These are phyloP conservation scores for Cydia fagiglandana DNA, from an alignment of 1,140 invertebrate genomes.

Conservation along the genomic window DNA sequence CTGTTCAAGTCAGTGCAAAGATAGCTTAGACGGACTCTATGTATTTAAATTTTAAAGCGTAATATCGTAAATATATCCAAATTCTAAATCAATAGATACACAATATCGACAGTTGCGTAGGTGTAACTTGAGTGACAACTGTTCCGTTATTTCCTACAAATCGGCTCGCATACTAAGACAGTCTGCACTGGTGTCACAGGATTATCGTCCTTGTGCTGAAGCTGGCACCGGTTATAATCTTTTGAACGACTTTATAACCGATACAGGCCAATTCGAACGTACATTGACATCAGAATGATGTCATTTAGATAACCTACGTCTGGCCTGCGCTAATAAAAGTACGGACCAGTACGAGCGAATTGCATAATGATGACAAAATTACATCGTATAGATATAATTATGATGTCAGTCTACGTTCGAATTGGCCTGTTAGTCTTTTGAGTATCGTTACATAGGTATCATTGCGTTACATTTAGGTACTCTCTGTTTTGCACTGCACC, in stretches of 20 bases:
- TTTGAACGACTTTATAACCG: background rate
- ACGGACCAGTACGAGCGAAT: too few relatives aligned
- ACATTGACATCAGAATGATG: too few relatives aligned
- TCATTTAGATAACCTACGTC: too few relatives aligned
- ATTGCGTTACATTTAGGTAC: background rate
- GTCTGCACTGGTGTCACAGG: constrained; percentile 40
- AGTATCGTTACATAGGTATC: background rate
- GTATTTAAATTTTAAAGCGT: too few relatives aligned
- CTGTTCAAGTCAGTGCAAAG: too few relatives aligned
- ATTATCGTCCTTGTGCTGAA: constrained; percentile 7
- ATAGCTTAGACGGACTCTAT: too few relatives aligned
- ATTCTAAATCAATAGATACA: background rate
- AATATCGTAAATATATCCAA: too few relatives aligned
- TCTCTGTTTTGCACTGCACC: too few relatives aligned
- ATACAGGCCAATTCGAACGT: background rate
- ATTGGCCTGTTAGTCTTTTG: background rate
- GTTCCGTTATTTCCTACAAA: constrained; percentile 62
- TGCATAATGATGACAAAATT: too few relatives aligned
- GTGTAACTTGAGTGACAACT: constrained; percentile 43
- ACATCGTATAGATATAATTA: too few relatives aligned
- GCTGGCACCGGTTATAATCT: background rate
- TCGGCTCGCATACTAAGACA: constrained; percentile 54
- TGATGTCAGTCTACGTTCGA: too few relatives aligned
- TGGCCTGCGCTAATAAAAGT: too few relatives aligned
- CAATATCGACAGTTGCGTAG: background rate